Evolutionary conservation across 2,888 invertebrate genomes (phyloP), one percentile per base, ranked within the genome.

Genomic region (Leistus spinibarbis): DNA sequence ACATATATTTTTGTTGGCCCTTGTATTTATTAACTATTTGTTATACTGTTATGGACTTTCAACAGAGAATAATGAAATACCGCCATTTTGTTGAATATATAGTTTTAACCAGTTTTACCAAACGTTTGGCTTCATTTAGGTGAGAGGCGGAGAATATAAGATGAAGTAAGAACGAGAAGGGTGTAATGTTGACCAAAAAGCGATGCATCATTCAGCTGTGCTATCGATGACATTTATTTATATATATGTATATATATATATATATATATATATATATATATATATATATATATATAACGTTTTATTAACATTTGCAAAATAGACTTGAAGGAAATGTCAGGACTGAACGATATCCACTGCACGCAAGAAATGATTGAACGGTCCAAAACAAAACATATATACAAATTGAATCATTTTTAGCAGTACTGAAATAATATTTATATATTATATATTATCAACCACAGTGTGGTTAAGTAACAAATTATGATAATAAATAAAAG

Each of bases 231-330:
- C 72, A 72, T 72, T 72, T 72, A 72, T n/a, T n/a, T n/a, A n/a
- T n/a, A n/a, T n/a, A n/a, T n/a, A n/a, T n/a, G n/a, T n/a, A n/a
- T n/a, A n/a, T n/a, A n/a, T n/a, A n/a, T n/a, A n/a, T n/a, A n/a
- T n/a, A n/a, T n/a, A n/a, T n/a, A n/a, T n/a, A n/a, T n/a, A n/a
- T n/a, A n/a, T n/a, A n/a, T n/a, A n/a, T n/a, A n/a, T n/a, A n/a
- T n/a, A n/a, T n/a, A n/a, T n/a, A n/a, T n/a, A n/a, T n/a, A n/a
- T n/a, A n/a, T 72, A 56, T 72, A 72, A 65, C 72, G 66, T 72
- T 72, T 72, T 72, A 72, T 72, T 72, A 72, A 72, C 72, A 72
- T 72, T 72, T 72, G 72, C 66, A 72, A n/a, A n/a, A 72, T 72
- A 66, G 65, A 72, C 57, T 60, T 66, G 57, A 40, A 66, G 64